Conservation (phyloP, 1,140 invertebrate genomes). For the Frieseomelitta varia region DNA sequence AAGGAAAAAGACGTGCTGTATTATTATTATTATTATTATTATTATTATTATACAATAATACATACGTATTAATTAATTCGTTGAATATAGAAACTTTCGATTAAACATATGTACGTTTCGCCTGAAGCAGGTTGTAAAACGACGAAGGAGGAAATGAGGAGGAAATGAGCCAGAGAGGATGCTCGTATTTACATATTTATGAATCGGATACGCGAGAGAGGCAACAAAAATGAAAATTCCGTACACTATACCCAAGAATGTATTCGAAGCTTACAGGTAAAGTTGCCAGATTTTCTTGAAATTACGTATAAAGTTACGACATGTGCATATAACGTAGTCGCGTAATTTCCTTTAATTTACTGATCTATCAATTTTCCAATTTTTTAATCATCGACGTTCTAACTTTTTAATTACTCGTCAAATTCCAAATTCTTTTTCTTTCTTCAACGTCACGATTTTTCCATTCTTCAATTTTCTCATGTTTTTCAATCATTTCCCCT, state of each 20-base stretch:
- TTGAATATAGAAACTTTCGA: slow-evolving; percentile 8
- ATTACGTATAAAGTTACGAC: too few relatives aligned
- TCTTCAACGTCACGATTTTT: too few relatives aligned
- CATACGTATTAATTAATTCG: neutral
- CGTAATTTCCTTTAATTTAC: too few relatives aligned
- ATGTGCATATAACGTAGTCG: too few relatives aligned
- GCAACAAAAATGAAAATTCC: slow-evolving; percentile 69
- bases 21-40: too few relatives aligned
- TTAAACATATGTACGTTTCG: neutral
- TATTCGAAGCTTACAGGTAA: slow-evolving; percentile 70
- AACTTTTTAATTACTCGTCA: too few relatives aligned
- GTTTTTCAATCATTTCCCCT: too few relatives aligned
- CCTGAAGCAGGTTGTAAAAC: neutral
- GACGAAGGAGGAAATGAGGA: neutral
- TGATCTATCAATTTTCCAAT: neutral
- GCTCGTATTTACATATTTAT: neutral
- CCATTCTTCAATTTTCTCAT: neutral
- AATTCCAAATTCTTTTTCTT: too few relatives aligned
- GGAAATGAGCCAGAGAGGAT: neutral
- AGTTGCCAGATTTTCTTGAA: neutral
- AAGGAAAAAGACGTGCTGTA: too few relatives aligned
- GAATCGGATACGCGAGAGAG: slow-evolving; percentile 1
- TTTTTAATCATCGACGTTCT: neutral
- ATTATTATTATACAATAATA: too few relatives aligned
- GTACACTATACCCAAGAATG: slow-evolving; percentile 63